Percentiles rank a stretch among this genome's conserved stretches.
These are phyloP conservation scores for Mungos mungo DNA, from an alignment of 2,113 vertebrate species.

Conservation along the genomic window DNA sequence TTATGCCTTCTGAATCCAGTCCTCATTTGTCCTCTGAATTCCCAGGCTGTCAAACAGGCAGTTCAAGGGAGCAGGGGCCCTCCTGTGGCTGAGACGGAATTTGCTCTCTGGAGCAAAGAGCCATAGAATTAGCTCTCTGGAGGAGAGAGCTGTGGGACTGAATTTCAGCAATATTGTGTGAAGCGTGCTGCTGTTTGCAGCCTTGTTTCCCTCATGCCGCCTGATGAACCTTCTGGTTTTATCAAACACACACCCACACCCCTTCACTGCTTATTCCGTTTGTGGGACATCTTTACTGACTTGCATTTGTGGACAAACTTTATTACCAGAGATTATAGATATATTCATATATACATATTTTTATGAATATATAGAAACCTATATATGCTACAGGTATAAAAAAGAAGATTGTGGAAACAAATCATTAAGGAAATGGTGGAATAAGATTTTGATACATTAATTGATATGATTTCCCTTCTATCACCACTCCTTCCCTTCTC, in stretches of 20 bases:
- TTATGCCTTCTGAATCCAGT: constrained; percentile 12
- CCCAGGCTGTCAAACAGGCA: background rate
- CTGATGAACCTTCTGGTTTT: background rate
- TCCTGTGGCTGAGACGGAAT: constrained; percentile 70
- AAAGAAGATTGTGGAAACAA: background rate
- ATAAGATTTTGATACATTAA: background rate
- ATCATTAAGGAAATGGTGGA: background rate
- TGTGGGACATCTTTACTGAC: background rate
- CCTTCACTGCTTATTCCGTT: background rate
- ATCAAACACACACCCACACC: background rate
- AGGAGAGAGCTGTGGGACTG: background rate
- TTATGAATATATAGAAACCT: background rate
- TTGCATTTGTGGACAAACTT: background rate
- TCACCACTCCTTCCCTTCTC: too few species aligned
- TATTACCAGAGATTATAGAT: background rate
- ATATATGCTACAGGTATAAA: background rate
- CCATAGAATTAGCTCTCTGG: constrained; percentile 20
- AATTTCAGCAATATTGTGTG: background rate
- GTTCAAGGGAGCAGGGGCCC: constrained; percentile 65
- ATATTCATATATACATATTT: background rate
- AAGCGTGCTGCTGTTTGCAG: fast-evolving
- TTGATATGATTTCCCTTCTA: background rate
- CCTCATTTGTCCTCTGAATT: constrained; percentile 54
- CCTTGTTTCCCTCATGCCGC: background rate
- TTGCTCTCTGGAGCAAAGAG: constrained; percentile 59